Conservation (phyloP, 2,113 vertebrate species). For the Gopherus flavomarginatus region DNA sequence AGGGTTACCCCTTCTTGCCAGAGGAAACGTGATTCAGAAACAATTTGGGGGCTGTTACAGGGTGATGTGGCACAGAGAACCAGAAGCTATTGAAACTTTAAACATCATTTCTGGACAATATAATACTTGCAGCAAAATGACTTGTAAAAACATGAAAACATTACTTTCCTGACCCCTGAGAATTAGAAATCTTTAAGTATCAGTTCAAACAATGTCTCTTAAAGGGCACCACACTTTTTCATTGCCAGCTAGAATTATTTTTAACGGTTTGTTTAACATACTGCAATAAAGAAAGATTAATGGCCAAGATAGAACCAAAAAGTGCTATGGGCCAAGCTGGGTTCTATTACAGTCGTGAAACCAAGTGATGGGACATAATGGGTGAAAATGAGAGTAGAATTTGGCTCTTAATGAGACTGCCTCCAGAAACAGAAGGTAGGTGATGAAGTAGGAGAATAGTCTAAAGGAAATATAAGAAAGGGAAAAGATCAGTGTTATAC, state of each 20-base stretch:
- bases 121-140: constrained; percentile 81
- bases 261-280: constrained; percentile 65
- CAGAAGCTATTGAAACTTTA: constrained; percentile 87
- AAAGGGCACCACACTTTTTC: constrained; percentile 71
- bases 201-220: constrained; percentile 69
- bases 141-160: constrained; percentile 80
- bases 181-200: constrained; percentile 76
- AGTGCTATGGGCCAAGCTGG: background rate
- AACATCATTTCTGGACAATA: constrained; percentile 87
- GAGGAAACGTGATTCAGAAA: constrained; percentile 88
- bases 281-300: constrained; percentile 63
- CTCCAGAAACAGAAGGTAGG: background rate
- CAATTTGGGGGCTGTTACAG: constrained; percentile 85
- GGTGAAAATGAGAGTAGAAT: background rate
- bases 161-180: constrained; percentile 75
- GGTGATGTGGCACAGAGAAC: constrained; percentile 86
- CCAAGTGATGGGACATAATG: background rate
- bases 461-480: background rate
- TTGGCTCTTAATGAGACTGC: background rate
- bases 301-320: constrained; percentile 44
- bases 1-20: constrained; percentile 85
- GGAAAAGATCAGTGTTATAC: background rate
- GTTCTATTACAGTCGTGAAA: constrained; percentile 26
- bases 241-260: constrained; percentile 71
- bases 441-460: background rate